Base-by-base conservation (phyloP, 1,140 invertebrate genomes). In the Meloidogyne hapla region DNA sequence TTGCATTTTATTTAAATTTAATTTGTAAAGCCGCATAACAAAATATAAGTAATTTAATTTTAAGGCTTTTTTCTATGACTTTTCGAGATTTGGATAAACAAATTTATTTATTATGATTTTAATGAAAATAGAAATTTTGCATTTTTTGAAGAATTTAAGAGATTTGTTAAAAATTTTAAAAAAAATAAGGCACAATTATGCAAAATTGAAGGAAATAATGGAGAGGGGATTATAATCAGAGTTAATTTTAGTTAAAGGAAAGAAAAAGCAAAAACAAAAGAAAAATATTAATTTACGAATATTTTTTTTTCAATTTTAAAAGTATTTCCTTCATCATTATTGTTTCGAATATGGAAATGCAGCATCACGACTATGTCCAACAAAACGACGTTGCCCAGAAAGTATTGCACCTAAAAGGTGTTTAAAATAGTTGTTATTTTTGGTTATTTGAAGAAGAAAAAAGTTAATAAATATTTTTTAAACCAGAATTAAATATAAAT, bases 291-390 rank as follows among this genome's bases (percentile, higher is more conserved):
- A n/a, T n/a, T 56, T n/a, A 56, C 48, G 18, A 56, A 56, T 5
- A 33, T 33, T 56, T 48, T 15, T 18, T n/a, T n/a, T n/a, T n/a
- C n/a, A 2, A 18, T 18, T 48, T n/a, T 5, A n/a, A 5, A 6
- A 56, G 18, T 18, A 48, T 48, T 48, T 48, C n/a, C n/a, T 56
- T 5, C 12, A n/a, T 56, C 18, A 56, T 56, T 56, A 15, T 15
- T 45, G n/a, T 56, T 18, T 45, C 45, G 48, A n/a, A n/a, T 73
- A 73, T 10, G 70, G 70, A 28, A 63, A 64, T 9, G 45, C 56
- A 61, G 18, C 64, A 38, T 73, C 70, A 28, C 70, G 70, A 73
- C 70, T 73, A 23, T 73, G 70, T 25, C 70, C 70, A 61, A 73
- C 56, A 64, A 61, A 73, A 38, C 70, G 70, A 28, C 70, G 70